Base-by-base conservation (phyloP, 2,797 vertebrate genomes). In the Myotis vivesi region DNA sequence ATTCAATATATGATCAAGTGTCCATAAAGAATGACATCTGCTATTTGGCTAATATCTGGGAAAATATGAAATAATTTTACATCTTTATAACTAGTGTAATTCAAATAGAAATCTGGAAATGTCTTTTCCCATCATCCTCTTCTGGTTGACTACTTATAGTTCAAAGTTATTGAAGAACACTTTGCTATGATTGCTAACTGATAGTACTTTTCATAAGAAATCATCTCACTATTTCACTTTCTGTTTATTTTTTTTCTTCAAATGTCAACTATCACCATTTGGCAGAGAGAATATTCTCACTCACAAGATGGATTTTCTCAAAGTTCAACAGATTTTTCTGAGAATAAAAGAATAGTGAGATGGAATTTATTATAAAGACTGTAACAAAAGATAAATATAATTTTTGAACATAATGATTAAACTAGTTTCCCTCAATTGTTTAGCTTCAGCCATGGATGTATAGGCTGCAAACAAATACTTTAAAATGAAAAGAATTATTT, bases 271-370 rank as follows among this genome's bases (percentile, higher is more conserved):
- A 15, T 80, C 36, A 80, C n/a, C 44, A 66, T 72, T 93, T 91
- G 71, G 59, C 55, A 92, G 79, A 64, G 22, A 84, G 25, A 62
- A 77, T 68, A n/a, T 25, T 83, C n/a, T 92, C 46, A 79, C 23
- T 94, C 3, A 59, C 20, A 92, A 86, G 16, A 53, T 66, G 59
- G n/a, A 55, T 77, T 93, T 87, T 89, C 41, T 93, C 53, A 41
- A 95, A 64, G 33, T 64, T 85, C 72, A 96, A 72, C 38, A 89
- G 46, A 72, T 82, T 92, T 94, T 75, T 89, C 73, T 57, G 36
- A 73, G 38, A 87, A 69, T 23, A 85, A 81, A 85, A 94, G 13
- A 71, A 66, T 22, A 22, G 64, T 55, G 17, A 80, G 13, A 59
- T 90, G 5, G 15, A 69, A 20, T 59, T 84, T 88, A 13, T 64